phyloP scores from a whole-genome alignment of 2,888 invertebrate species.

The Carabus problematicus region DNA sequence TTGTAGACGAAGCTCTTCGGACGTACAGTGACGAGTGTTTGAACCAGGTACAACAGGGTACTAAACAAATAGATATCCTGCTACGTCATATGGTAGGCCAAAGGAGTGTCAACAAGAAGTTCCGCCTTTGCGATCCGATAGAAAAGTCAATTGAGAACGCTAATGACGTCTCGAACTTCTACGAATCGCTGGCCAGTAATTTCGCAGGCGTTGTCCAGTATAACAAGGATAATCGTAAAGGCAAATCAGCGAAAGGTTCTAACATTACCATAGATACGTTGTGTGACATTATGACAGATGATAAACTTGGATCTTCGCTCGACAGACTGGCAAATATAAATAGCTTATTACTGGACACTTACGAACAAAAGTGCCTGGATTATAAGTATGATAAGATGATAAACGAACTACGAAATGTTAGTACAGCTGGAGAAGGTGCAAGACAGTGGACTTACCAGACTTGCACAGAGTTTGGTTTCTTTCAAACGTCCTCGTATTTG shows the following conservation, averaged over 20 bases:
- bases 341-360: constrained; percentile 69
- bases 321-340: constrained; percentile 79
- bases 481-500: constrained; percentile 81
- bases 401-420: constrained; percentile 67
- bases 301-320: constrained; percentile 67
- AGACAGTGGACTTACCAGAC: constrained; percentile 96
- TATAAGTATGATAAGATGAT: constrained; percentile 83
- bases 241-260: constrained; percentile 64
- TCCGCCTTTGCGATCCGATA: constrained; percentile 80
- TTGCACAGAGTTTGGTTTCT: constrained; percentile 95
- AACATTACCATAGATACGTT: constrained; percentile 81
- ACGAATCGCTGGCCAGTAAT: constrained; percentile 80
- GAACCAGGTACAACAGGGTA: constrained; percentile 69
- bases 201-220: constrained; percentile 94
- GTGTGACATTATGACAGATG: constrained; percentile 77
- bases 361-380: constrained; percentile 79
- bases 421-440: constrained; percentile 70
- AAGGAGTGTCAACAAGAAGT: constrained; percentile 71
- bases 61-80: constrained; percentile 70
- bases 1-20: constrained; percentile 78
- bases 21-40: constrained; percentile 75
- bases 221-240: constrained; percentile 87
- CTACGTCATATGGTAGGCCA: constrained; percentile 69
- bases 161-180: constrained; percentile 80
- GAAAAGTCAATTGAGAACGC: constrained; percentile 65